Evolutionary conservation across 1,140 invertebrate genomes (phyloP), one percentile per base, ranked within the genome.

Genomic region (Glossosoma conforme): DNA sequence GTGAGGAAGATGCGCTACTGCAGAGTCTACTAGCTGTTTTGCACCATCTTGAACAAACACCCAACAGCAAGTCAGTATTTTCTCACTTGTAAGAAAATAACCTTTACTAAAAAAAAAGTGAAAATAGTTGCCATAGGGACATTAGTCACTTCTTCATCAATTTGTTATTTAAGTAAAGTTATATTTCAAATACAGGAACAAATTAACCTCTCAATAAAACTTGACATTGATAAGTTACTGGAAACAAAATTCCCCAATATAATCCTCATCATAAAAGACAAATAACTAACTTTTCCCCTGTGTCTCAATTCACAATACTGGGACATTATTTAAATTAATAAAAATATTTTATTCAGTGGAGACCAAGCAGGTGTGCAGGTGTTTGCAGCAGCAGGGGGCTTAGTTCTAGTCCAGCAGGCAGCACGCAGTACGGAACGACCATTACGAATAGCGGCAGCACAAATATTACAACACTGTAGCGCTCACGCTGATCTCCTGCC

Each of bases 331-430:
- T 20, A 5, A 36, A 3, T 41, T 43, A 15, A 13, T 24, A 22
- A 14, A 11, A 14, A 5, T 10, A 9, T 36, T 36, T 14, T 36
- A 9, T 10, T 38, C 36, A 38, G 36, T 38, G 24, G 20, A 33
- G 14, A 21, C 6, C 15, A 40, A 13, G 20, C 40, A 13, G 25
- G 35, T 2, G 51, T 45, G 11, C 40, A 51, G 20, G 22, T 50
- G 18, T 58, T 58, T 41, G 56, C 44, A 6, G 14, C 25, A 19
- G 25, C 19, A 2, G 56, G 56, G 17, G 56, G 56, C 2, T 28
- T 58, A 15, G 14, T 18, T 5, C 45, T 58, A 30, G 19, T 58
- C 14, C 33, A 43, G 11, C 25, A 45, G 10, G 56, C 52, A 11
- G 56, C 56, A 14, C n/a, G 10, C 25, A 35, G 45, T 10, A 13